Conservation (phyloP, 2,888 invertebrate genomes). For the Phortica magna region DNA sequence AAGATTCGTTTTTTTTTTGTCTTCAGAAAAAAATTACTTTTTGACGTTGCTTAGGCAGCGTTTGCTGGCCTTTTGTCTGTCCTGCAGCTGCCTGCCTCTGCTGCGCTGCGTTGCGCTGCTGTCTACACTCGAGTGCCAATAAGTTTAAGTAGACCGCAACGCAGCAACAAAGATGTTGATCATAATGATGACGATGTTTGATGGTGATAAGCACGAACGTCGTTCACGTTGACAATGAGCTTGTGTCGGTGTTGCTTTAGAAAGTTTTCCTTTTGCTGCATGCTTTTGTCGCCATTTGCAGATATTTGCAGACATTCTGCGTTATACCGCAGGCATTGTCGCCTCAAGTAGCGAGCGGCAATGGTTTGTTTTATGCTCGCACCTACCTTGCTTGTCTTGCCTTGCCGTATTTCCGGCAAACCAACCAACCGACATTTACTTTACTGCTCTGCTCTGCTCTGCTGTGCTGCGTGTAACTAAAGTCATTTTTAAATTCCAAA, state of each 20-base stretch:
- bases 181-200: not conserved
- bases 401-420: not conserved
- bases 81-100: too few relatives aligned
- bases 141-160: constrained; percentile 46
- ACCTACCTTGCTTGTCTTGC: not conserved
- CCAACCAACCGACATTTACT: not conserved
- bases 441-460: not conserved
- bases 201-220: constrained; percentile 2
- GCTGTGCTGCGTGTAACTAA: not conserved
- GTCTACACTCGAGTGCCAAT: not conserved
- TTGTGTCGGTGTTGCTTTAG: constrained; percentile 24
- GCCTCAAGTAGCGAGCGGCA: not conserved
- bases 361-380: not conserved
- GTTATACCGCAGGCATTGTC: constrained; percentile 13
- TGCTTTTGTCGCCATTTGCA: constrained; percentile 60
- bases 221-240: too few relatives aligned
- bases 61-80: too few relatives aligned
- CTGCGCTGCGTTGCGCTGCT: too few relatives aligned
- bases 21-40: constrained; percentile 38
- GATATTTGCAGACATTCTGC: constrained; percentile 29
- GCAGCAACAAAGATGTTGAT: constrained; percentile 52
- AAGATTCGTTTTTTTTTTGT: too few relatives aligned
- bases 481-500: constrained; percentile 2
- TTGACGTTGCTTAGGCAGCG: constrained; percentile 37
- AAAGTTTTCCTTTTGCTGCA: constrained; percentile 37